These are phyloP conservation scores for Gonioctena quinquepunctata DNA, from an alignment of 1,140 invertebrate species.

Conservation along the genomic window DNA sequence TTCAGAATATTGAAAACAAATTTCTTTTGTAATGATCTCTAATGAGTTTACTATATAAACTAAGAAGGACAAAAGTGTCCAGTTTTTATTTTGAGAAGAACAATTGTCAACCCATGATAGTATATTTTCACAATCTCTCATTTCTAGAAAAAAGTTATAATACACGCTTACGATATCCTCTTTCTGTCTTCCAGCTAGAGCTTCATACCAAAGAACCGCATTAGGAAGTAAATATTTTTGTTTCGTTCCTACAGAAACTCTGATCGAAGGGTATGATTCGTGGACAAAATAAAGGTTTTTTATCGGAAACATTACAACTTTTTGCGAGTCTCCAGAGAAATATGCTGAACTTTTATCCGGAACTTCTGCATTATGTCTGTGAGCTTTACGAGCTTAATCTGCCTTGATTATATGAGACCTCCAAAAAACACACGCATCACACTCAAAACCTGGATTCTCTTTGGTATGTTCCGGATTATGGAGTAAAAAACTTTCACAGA, in stretches of 20 bases:
- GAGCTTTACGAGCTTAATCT: too few species aligned
- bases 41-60: too few species aligned
- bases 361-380: too few species aligned
- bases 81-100: constrained; percentile 8
- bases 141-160: constrained; percentile 30
- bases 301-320: constrained; percentile 18
- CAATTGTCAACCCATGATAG: constrained; percentile 40
- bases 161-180: constrained; percentile 43
- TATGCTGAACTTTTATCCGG: too few species aligned
- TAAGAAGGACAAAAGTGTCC: too few species aligned
- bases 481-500: too few species aligned
- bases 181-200: constrained; percentile 27
- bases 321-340: constrained; percentile 8
- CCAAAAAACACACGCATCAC: too few species aligned
- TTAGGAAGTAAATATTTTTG: constrained; percentile 21
- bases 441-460: too few species aligned
- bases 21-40: too few species aligned
- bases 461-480: too few species aligned
- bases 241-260: neutral
- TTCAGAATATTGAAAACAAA: too few species aligned
- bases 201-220: constrained; percentile 42
- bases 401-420: neutral
- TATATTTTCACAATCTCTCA: constrained; percentile 12
- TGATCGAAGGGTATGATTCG: constrained; percentile 14
- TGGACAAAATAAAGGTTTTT: constrained; percentile 13